Evolutionary conservation across 1,140 invertebrate genomes (phyloP).

Genomic region (Oncopeltus fasciatus): DNA sequence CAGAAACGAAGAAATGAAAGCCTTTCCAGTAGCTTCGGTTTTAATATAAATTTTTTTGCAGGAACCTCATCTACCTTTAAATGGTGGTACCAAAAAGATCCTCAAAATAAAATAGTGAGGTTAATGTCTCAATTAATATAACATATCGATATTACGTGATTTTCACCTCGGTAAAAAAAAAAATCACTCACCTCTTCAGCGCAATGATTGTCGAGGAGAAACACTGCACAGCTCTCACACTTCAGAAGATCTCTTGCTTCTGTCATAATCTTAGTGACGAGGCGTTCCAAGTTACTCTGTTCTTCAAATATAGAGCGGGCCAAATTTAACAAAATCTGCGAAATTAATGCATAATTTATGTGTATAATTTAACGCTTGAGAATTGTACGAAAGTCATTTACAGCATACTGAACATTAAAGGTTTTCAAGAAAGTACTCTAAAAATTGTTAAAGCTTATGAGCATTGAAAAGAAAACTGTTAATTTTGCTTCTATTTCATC

Average conservation of each 20-base stretch:
- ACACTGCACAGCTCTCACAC: constrained; percentile 83
- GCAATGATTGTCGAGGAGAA: constrained; percentile 69
- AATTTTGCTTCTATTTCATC: no score
- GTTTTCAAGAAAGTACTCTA: not conserved
- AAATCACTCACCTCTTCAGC: constrained; percentile 56
- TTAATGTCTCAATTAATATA: no score
- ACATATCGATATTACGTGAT: no score
- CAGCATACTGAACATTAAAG: not conserved
- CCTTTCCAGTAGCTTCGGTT: no score
- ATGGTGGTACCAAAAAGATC: no score
- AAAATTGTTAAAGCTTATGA: no score
- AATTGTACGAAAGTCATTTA: not conserved
- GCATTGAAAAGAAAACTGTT: no score
- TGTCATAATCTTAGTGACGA: constrained; percentile 92
- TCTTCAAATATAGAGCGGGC: constrained; percentile 82
- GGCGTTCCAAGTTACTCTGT: constrained; percentile 80
- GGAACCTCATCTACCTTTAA: no score
- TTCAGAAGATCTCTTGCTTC: constrained; percentile 83
- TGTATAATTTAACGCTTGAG: not conserved
- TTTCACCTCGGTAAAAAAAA: no score
- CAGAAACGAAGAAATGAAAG: no score
- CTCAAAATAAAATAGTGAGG: no score
- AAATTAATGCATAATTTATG: constrained; percentile 22
- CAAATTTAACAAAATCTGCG: constrained; percentile 65
- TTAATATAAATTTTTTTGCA: no score